These are phyloP conservation scores for Sinocyclocheilus anophthalmus DNA, from an alignment of 2,113 vertebrate species.

Conservation along the genomic window DNA sequence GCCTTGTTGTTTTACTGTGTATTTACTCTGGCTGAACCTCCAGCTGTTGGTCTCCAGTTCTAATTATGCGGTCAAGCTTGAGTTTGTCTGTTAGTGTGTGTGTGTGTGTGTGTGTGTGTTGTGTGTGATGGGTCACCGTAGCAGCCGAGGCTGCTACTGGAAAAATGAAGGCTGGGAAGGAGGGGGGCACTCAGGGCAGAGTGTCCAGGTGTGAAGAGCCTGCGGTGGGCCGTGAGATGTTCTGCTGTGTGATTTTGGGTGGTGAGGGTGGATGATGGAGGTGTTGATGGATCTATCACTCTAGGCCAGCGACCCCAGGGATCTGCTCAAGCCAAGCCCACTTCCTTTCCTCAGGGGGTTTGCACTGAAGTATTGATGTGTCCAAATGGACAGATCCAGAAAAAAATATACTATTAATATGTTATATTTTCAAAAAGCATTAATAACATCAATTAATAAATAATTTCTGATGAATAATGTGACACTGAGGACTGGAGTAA, in stretches of 20 bases:
- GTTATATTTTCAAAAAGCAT: not conserved
- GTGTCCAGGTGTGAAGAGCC: slow-evolving; percentile 69
- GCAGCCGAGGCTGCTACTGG: slow-evolving; percentile 59
- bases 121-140: slow-evolving; percentile 65
- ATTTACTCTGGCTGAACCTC: slow-evolving; percentile 46
- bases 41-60: slow-evolving; percentile 47
- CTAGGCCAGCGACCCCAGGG: slow-evolving; percentile 56
- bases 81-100: slow-evolving; percentile 38
- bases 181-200: slow-evolving; percentile 53
- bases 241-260: slow-evolving; percentile 50
- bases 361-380: slow-evolving; percentile 40
- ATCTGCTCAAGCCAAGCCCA: slow-evolving; percentile 51
- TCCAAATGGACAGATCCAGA: slow-evolving; percentile 38
- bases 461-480: not conserved
- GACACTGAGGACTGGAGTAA: not conserved
- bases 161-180: slow-evolving; percentile 34
- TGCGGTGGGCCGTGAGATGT: slow-evolving; percentile 55
- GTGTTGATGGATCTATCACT: slow-evolving; percentile 73
- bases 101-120: slow-evolving; percentile 14
- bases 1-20: slow-evolving; percentile 45
- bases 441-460: not conserved
- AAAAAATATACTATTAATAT: not conserved
- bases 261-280: slow-evolving; percentile 58
- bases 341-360: slow-evolving; percentile 53
- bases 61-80: slow-evolving; percentile 37